Percentiles rank a stretch among this genome's conserved stretches.
phyloP scores from a whole-genome alignment of 2,113 vertebrate genomes.

The Theristicus caerulescens region DNA sequence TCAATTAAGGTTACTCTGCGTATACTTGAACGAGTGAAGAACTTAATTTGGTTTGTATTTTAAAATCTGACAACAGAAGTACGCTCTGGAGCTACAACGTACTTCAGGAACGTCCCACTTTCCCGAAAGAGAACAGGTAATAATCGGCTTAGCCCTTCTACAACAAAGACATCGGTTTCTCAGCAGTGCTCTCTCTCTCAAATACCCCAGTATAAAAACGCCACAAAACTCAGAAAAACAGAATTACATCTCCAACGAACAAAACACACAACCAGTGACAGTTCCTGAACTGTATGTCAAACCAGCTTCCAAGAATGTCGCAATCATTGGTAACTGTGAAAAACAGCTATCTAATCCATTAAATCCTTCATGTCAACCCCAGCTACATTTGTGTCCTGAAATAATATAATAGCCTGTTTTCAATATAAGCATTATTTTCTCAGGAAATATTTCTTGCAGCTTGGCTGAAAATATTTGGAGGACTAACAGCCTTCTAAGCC shows the following conservation, averaged over 20 bases:
- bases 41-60: not conserved
- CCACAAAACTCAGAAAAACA: not conserved
- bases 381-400: not conserved
- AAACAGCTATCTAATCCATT: not conserved
- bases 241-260: not conserved
- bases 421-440: conserved; percentile 32
- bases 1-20: not conserved
- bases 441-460: conserved; percentile 36
- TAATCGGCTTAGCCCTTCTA: not conserved
- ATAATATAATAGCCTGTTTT: conserved; percentile 5
- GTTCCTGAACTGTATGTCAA: not conserved
- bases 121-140: not conserved
- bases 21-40: not conserved
- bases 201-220: not conserved
- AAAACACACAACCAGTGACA: not conserved
- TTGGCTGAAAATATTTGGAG: conserved; percentile 42
- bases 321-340: not conserved
- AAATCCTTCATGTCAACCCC: not conserved
- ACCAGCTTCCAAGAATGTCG: not conserved
- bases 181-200: not conserved
- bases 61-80: not conserved
- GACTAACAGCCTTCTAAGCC: conserved; percentile 31
- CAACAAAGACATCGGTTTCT: not conserved
- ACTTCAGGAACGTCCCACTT: not conserved
- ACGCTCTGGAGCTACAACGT: not conserved